Conservation (phyloP, 1,140 invertebrate genomes). For the Euura saliciscinereae region DNA sequence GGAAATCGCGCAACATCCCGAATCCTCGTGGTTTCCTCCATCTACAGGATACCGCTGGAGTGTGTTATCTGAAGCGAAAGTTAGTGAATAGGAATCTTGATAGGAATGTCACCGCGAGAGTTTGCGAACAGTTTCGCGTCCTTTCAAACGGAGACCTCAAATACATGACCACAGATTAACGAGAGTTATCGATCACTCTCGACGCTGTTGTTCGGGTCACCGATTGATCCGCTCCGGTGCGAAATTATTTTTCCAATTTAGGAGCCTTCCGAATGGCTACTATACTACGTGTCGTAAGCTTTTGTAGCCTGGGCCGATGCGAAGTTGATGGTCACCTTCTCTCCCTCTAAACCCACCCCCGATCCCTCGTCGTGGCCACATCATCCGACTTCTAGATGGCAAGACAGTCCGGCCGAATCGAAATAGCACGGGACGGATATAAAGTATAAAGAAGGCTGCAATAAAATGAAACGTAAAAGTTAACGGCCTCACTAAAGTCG, state of each 20-base stretch:
- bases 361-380: not conserved
- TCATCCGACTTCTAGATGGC: slow-evolving; percentile 4
- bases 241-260: slow-evolving; percentile 8
- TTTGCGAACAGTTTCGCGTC: not conserved
- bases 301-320: not conserved
- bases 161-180: not conserved
- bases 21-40: not conserved
- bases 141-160: not conserved
- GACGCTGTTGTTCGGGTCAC: not conserved
- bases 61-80: not conserved
- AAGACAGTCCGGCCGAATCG: slow-evolving; percentile 4
- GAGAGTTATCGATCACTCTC: not conserved
- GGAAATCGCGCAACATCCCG: not conserved
- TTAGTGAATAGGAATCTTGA: not conserved
- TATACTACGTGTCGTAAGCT: slow-evolving; percentile 6
- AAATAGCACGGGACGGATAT: slow-evolving; percentile 1
- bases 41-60: not conserved
- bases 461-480: slow-evolving; percentile 7
- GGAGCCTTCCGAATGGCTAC: slow-evolving; percentile 1
- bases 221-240: not conserved
- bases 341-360: not conserved
- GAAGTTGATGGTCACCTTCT: not conserved
- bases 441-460: slow-evolving; percentile 3
- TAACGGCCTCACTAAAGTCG: slow-evolving; percentile 1
- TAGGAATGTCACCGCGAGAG: slow-evolving; percentile 1